Percentiles rank a stretch among this genome's conserved stretches.
These are phyloP conservation scores for Ambastaia sidthimunki DNA, from an alignment of 2,797 vertebrate genomes.

Conservation along the genomic window DNA sequence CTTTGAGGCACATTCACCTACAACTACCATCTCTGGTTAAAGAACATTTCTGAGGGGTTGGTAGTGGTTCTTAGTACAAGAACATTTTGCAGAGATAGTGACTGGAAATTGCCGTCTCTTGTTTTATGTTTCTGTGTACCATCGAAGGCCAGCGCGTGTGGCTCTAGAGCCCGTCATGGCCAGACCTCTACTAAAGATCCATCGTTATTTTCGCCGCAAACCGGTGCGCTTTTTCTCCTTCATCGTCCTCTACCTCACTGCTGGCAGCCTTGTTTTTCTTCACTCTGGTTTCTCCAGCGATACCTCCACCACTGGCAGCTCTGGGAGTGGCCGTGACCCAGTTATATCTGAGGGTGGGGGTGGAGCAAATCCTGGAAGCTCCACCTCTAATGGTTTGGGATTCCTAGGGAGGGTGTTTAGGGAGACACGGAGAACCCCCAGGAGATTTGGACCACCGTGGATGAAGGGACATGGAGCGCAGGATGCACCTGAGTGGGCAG, in stretches of 20 bases:
- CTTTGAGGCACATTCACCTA: too few relatives aligned
- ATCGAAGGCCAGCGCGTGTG: constrained; percentile 14
- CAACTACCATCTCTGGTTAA: too few relatives aligned
- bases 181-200: constrained; percentile 90
- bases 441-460: constrained; percentile 82
- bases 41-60: not conserved
- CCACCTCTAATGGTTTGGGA: constrained; percentile 69
- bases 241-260: constrained; percentile 91
- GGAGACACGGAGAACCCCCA: constrained; percentile 68
- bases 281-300: constrained; percentile 86
- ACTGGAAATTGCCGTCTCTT: constrained; percentile 4
- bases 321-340: constrained; percentile 59
- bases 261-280: constrained; percentile 92
- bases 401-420: constrained; percentile 81
- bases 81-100: not conserved
- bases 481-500: constrained; percentile 64
- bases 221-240: constrained; percentile 93
- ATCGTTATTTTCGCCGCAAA: constrained; percentile 90
- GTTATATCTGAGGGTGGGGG: constrained; percentile 63
- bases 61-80: too few relatives aligned
- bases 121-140: constrained; percentile 41
- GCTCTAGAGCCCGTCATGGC: constrained; percentile 84
- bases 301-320: constrained; percentile 60
- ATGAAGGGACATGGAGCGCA: constrained; percentile 76
- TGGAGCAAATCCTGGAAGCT: constrained; percentile 53